Evolutionary conservation across 2,888 invertebrate genomes (phyloP).

Genomic region (Syritta pipiens): DNA sequence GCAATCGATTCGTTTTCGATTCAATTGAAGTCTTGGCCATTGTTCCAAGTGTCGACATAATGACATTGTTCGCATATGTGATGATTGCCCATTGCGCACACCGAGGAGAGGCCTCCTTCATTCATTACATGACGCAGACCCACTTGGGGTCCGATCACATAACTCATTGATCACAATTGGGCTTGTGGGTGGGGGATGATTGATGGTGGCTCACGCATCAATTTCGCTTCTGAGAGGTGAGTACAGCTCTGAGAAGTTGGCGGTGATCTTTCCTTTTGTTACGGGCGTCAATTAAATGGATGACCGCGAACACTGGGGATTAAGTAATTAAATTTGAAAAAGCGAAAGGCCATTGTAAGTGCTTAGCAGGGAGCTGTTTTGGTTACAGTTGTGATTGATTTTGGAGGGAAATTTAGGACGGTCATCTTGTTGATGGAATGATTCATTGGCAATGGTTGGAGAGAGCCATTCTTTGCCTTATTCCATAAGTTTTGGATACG

Average conservation of each 20-base stretch:
- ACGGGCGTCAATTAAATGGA: constrained; percentile 8
- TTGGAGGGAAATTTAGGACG: too few species aligned
- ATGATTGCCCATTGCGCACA: constrained; percentile 28
- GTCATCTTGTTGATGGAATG: too few species aligned
- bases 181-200: constrained; percentile 39
- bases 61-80: constrained; percentile 65
- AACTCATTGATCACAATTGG: constrained; percentile 41
- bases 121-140: constrained; percentile 40
- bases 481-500: too few species aligned
- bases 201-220: constrained; percentile 28
- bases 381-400: too few species aligned
- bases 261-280: background rate
- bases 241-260: too few species aligned
- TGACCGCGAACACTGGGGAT: too few species aligned
- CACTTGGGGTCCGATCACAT: constrained; percentile 27
- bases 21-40: constrained; percentile 59
- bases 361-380: too few species aligned
- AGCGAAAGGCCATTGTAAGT: too few species aligned
- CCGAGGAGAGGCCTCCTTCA: constrained; percentile 6
- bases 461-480: too few species aligned
- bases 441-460: too few species aligned
- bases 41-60: constrained; percentile 66
- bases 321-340: too few species aligned
- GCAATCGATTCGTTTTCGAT: constrained; percentile 51
- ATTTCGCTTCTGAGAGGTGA: constrained; percentile 13